Conservation (phyloP, 2,113 vertebrate genomes). For the Formicarius rufipectus region DNA sequence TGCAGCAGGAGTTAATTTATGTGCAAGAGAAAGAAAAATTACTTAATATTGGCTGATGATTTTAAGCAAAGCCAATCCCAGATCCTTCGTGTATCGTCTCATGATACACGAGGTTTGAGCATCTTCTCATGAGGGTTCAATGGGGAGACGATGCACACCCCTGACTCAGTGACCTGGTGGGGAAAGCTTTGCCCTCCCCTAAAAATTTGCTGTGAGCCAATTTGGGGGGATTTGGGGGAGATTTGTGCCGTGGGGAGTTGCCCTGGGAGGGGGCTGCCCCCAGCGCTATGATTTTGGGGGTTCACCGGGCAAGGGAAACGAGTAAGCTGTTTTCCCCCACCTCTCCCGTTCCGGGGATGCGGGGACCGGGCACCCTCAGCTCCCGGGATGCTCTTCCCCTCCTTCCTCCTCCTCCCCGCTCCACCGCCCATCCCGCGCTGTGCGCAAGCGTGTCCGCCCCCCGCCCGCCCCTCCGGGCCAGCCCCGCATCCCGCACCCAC, state of each 20-base stretch:
- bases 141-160: not conserved
- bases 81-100: not conserved
- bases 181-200: not conserved
- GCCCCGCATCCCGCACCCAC: too few species aligned
- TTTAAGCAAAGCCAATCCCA: not conserved
- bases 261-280: too few species aligned
- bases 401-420: not conserved
- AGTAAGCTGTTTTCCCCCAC: fast-evolving
- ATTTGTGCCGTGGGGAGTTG: too few species aligned
- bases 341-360: not conserved
- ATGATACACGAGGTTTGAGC: fast-evolving
- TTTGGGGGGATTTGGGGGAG: not conserved
- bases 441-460: too few species aligned
- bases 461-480: too few species aligned
- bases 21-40: not conserved
- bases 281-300: not conserved
- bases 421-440: too few species aligned
- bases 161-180: not conserved
- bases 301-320: fast-evolving
- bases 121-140: not conserved
- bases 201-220: not conserved
- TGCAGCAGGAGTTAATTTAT: not conserved
- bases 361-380: not conserved
- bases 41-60: not conserved
- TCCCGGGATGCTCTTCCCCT: not conserved